These are phyloP conservation scores for Equus przewalskii DNA, from an alignment of 2,113 vertebrate genomes.

Conservation along the genomic window DNA sequence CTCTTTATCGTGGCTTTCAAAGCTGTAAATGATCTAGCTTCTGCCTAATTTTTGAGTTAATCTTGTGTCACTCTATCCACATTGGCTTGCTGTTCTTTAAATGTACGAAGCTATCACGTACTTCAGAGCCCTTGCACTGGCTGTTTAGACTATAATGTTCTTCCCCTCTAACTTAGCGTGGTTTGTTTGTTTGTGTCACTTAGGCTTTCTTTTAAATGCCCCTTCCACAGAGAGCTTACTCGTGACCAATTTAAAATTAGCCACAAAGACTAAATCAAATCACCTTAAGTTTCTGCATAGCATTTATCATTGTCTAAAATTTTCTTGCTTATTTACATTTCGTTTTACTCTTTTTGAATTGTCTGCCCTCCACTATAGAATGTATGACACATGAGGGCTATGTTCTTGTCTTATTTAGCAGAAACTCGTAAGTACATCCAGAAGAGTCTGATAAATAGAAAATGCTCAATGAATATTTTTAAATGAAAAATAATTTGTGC, in stretches of 20 bases:
- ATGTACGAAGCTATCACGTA: neutral
- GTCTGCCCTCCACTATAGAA: neutral
- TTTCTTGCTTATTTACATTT: neutral
- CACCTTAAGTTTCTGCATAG: neutral
- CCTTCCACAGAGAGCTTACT: neutral
- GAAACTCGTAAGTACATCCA: neutral
- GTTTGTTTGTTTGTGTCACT: neutral
- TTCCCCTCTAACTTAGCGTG: neutral
- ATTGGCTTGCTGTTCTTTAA: neutral
- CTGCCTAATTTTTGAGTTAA: neutral
- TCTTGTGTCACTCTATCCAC: neutral
- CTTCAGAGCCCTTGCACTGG: neutral
- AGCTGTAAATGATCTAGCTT: neutral
- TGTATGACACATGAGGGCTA: neutral
- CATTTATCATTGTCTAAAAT: neutral
- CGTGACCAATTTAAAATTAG: neutral
- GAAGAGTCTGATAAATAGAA: neutral
- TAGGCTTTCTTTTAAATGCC: neutral
- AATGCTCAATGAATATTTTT: neutral
- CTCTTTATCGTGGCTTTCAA: neutral
- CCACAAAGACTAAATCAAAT: neutral
- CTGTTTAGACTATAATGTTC: neutral
- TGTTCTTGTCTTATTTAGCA: neutral
- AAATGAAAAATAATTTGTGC: neutral
- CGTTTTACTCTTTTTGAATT: neutral